phyloP scores from a whole-genome alignment of 2,113 vertebrate genomes.

The Heptranchias perlo region DNA sequence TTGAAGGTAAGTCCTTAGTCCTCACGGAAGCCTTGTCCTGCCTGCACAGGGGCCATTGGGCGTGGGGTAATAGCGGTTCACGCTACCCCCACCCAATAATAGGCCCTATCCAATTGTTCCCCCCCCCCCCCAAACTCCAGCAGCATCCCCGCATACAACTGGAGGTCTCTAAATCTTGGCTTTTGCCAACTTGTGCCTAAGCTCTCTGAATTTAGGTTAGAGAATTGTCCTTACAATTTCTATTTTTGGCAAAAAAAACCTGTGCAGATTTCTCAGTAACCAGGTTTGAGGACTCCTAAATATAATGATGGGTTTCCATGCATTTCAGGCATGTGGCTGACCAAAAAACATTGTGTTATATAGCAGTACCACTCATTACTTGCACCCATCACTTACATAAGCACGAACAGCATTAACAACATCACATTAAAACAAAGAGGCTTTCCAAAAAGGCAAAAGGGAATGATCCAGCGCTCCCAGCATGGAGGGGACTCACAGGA shows the following conservation, averaged over 20 bases:
- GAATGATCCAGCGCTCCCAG: neutral
- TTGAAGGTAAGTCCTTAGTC: no score
- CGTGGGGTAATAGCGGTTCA: no score
- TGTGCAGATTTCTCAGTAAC: neutral
- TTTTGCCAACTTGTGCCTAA: neutral
- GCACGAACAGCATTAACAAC: neutral
- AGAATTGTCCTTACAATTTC: neutral
- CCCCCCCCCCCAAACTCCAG: no score
- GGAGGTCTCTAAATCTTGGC: neutral
- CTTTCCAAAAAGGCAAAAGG: neutral
- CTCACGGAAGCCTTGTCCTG: no score
- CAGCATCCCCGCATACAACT: neutral
- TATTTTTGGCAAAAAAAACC: neutral
- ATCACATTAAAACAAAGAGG: neutral
- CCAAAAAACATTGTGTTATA: neutral
- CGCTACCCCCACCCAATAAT: no score
- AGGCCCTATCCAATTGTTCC: no score
- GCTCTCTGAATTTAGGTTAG: neutral
- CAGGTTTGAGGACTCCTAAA: neutral
- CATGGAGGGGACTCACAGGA: neutral
- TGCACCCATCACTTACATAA: neutral
- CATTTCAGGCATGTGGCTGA: neutral
- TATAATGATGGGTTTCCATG: neutral
- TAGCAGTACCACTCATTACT: neutral
- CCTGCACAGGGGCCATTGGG: no score